Conservation (phyloP, 1,140 invertebrate species). For the Papilio polytes region DNA sequence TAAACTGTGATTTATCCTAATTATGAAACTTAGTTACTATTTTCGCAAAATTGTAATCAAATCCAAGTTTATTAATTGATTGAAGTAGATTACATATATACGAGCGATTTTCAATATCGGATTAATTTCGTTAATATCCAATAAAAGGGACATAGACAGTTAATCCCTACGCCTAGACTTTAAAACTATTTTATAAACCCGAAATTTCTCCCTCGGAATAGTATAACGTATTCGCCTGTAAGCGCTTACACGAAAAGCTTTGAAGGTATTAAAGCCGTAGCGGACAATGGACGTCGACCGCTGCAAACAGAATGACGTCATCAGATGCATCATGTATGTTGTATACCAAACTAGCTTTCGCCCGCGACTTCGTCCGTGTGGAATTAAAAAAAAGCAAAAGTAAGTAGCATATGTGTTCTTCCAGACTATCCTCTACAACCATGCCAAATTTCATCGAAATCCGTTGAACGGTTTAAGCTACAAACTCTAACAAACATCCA, state of each 20-base stretch:
- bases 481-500: too few relatives aligned
- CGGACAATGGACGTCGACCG: constrained; percentile 26
- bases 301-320: constrained; percentile 26
- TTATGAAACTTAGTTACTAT: background rate
- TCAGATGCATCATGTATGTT: constrained; percentile 7
- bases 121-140: background rate
- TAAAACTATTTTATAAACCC: constrained; percentile 29
- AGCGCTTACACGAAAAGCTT: constrained; percentile 23
- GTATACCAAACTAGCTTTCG: background rate
- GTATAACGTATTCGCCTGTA: constrained; percentile 16
- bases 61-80: background rate
- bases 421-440: too few relatives aligned
- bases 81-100: background rate
- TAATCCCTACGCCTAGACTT: constrained; percentile 22
- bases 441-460: too few relatives aligned
- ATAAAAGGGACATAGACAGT: background rate
- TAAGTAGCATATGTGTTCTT: too few relatives aligned
- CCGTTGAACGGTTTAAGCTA: too few relatives aligned
- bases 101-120: background rate
- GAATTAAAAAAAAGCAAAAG: too few relatives aligned
- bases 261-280: constrained; percentile 21
- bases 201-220: constrained; percentile 23
- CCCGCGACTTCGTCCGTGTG: too few relatives aligned
- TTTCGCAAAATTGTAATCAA: background rate
- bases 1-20: background rate